Evolutionary conservation across 2,797 vertebrate species (phyloP).

Genomic region (Amazona finschi): DNA sequence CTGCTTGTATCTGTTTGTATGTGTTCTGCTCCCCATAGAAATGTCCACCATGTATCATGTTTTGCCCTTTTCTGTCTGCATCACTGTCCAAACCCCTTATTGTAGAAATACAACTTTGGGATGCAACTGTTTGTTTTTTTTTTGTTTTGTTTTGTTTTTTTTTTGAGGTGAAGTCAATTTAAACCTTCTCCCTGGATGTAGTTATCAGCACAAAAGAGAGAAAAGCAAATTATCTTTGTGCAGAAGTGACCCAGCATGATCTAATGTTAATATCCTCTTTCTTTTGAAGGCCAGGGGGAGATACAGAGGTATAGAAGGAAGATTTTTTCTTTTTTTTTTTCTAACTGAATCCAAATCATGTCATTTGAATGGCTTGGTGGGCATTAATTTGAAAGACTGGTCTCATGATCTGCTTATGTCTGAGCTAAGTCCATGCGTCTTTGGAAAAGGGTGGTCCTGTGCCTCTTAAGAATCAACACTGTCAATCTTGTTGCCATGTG

Average conservation of each 20-base stretch:
- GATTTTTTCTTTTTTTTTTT: neutral
- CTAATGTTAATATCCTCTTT: neutral
- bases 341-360: neutral
- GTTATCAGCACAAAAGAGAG: neutral
- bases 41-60: neutral
- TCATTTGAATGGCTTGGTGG: neutral
- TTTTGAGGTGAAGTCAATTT: neutral
- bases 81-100: neutral
- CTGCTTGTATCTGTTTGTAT: neutral
- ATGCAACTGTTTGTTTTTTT: rapidly evolving
- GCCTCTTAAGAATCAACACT: neutral
- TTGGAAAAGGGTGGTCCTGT: neutral
- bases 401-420: neutral
- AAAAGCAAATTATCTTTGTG: neutral
- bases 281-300: neutral
- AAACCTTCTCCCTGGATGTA: neutral
- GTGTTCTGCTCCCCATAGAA: neutral
- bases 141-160: neutral
- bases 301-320: neutral
- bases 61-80: neutral
- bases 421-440: neutral
- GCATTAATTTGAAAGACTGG: neutral
- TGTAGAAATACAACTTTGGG: neutral
- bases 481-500: neutral
- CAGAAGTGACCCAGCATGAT: neutral